A percentile compares a stretch with the other conserved stretches of the same genome.
These are phyloP conservation scores for Mellivora capensis DNA, from an alignment of 2,113 vertebrate genomes.

Conservation along the genomic window DNA sequence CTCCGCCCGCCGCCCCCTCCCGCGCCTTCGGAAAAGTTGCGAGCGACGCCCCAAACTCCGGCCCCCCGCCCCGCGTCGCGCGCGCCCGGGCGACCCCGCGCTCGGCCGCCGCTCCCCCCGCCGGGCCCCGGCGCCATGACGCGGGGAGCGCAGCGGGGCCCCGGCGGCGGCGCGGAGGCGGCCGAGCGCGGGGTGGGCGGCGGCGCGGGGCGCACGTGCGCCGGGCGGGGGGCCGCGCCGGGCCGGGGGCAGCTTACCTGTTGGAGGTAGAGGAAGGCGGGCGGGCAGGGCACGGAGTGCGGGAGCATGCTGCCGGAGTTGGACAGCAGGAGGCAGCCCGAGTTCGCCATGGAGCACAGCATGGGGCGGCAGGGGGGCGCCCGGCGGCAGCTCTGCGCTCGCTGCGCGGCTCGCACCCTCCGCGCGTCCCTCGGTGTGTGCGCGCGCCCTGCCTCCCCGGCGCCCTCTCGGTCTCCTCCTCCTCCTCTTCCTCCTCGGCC, in stretches of 20 bases:
- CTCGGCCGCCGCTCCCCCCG: constrained; percentile 48
- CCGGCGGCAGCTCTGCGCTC: constrained; percentile 71
- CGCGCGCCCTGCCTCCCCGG: constrained; percentile 69
- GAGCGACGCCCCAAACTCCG: constrained; percentile 54
- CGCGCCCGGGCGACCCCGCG: neutral
- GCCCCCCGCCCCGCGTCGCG: neutral
- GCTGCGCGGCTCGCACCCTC: constrained; percentile 74
- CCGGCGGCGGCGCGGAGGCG: neutral
- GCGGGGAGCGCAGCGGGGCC: neutral
- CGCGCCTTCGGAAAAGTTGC: constrained; percentile 53
- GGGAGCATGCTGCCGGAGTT: constrained; percentile 92
- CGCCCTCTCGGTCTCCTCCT: constrained; percentile 74
- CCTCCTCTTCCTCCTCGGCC: constrained; percentile 69
- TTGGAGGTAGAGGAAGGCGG: constrained; percentile 97
- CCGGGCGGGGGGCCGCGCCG: constrained; percentile 62
- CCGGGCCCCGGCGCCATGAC: constrained; percentile 18
- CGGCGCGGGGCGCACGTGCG: constrained; percentile 76
- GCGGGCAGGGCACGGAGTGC: constrained; percentile 93
- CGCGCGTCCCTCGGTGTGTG: constrained; percentile 63
- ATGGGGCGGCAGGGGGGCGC: constrained; percentile 88
- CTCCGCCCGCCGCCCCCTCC: constrained; percentile 69
- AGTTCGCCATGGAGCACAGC: constrained; percentile 98
- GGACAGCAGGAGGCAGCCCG: constrained; percentile 95
- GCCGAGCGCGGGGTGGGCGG: constrained; percentile 40
- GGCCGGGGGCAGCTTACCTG: constrained; percentile 89